These are phyloP conservation scores for Leguminivora glycinivorella DNA, from an alignment of 1,140 invertebrate genomes.

Conservation along the genomic window DNA sequence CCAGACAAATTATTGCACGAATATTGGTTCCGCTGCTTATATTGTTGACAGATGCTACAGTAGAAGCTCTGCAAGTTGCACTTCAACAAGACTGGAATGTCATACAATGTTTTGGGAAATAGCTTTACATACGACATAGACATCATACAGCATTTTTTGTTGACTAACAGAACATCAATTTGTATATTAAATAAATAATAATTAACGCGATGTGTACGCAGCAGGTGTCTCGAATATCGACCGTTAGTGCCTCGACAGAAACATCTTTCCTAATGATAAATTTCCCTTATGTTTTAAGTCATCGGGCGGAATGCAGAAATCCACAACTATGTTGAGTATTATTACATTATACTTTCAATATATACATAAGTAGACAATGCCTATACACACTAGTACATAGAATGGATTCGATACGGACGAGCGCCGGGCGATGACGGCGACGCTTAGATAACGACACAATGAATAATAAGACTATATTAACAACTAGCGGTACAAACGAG, in stretches of 20 bases:
- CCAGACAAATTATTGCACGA: constrained; percentile 29
- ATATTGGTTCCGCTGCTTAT: neutral
- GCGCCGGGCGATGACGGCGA: constrained; percentile 50
- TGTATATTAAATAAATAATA: constrained; percentile 39
- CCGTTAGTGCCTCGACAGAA: constrained; percentile 49
- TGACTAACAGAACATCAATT: constrained; percentile 47
- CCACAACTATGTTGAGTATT: constrained; percentile 79
- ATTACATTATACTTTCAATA: constrained; percentile 62
- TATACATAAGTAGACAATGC: constrained; percentile 76
- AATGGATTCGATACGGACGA: constrained; percentile 66
- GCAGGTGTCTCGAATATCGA: constrained; percentile 48
- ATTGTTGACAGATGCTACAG: constrained; percentile 37
- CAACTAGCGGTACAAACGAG: constrained; percentile 69
- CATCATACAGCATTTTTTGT: constrained; percentile 40
- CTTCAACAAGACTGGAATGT: constrained; percentile 78
- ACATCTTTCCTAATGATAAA: constrained; percentile 64
- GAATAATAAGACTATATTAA: constrained; percentile 53
- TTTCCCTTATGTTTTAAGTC: constrained; percentile 72
- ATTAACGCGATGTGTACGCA: constrained; percentile 44
- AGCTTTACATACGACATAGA: constrained; percentile 47
- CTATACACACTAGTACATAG: constrained; percentile 56
- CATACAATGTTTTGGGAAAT: constrained; percentile 70
- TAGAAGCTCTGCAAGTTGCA: constrained; percentile 53
- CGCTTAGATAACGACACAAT: constrained; percentile 61
- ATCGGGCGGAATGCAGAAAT: constrained; percentile 77